Conservation (phyloP, 2,113 vertebrate species). For the Calidris pugnax region DNA sequence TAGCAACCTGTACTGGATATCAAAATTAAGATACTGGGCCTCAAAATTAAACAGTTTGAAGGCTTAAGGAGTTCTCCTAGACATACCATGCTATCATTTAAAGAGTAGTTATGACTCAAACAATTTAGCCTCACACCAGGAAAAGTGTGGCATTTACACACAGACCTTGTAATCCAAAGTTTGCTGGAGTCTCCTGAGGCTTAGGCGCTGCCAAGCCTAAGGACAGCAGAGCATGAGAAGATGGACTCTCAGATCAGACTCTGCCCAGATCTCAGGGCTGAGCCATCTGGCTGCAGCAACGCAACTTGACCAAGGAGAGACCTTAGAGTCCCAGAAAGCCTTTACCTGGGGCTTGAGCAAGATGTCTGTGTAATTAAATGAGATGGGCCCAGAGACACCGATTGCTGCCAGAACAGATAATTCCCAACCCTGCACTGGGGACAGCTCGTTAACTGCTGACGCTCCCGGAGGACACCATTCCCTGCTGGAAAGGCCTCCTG, state of each 20-base stretch:
- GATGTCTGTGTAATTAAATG: background rate
- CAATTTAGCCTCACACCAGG: background rate
- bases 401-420: background rate
- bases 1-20: conserved; percentile 52
- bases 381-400: background rate
- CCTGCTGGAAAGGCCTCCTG: background rate
- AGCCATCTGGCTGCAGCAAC: background rate
- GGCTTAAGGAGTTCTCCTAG: background rate
- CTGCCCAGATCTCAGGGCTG: background rate
- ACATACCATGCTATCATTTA: background rate
- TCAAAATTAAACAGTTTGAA: background rate
- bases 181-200: background rate
- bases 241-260: background rate
- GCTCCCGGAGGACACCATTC: background rate
- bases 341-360: background rate
- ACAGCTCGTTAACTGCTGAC: background rate
- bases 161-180: background rate
- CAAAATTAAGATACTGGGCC: background rate
- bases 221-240: background rate
- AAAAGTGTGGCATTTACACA: background rate
- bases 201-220: background rate
- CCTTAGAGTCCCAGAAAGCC: background rate
- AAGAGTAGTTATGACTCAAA: background rate
- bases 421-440: background rate
- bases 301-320: background rate